phyloP scores from a whole-genome alignment of 2,797 vertebrate species.

The Acanthornis magna region DNA sequence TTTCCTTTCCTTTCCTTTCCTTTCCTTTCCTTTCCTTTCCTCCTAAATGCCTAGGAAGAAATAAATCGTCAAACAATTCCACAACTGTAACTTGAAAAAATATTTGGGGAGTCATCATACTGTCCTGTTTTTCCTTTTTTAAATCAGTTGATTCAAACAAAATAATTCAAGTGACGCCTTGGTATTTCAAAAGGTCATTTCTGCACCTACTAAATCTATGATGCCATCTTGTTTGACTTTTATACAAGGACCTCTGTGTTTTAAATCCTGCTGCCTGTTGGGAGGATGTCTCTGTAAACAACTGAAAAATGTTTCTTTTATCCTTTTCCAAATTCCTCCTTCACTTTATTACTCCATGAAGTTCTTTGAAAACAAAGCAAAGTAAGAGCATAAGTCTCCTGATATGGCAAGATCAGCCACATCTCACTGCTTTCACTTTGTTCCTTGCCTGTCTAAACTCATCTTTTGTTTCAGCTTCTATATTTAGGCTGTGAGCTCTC shows the following conservation, averaged over 20 bases:
- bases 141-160: background rate
- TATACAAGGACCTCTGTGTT: background rate
- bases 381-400: background rate
- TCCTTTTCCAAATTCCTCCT: conserved; percentile 4
- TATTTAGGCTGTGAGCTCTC: background rate
- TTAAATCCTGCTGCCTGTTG: background rate
- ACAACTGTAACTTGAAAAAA: background rate
- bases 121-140: background rate
- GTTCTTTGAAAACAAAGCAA: conserved; percentile 12
- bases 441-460: background rate
- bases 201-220: background rate
- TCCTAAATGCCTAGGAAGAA: background rate
- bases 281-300: conserved; percentile 22
- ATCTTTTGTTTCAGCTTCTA: conserved; percentile 11
- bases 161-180: background rate
- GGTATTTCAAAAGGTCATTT: conserved; percentile 58
- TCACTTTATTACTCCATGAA: background rate
- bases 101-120: background rate
- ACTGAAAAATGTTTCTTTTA: conserved; percentile 10
- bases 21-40: background rate
- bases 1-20: no score
- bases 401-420: background rate
- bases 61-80: background rate
- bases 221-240: conserved; percentile 32
- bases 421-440: background rate